A percentile compares a stretch with the other conserved stretches of the same genome.
Evolutionary conservation across 2,113 vertebrate genomes (phyloP).

Genomic region (Grantiella picta): DNA sequence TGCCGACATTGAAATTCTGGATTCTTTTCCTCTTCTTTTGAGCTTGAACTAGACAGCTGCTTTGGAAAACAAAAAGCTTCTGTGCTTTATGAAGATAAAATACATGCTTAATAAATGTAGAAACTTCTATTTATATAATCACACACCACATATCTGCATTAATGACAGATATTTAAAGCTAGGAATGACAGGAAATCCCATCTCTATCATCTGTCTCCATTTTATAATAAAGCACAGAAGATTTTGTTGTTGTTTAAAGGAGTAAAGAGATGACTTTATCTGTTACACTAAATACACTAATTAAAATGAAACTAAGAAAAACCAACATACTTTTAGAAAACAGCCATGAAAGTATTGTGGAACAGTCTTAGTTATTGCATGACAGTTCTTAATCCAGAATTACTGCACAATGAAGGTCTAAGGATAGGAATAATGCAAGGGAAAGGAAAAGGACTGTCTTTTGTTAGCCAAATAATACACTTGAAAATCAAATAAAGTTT

Average conservation of each 20-base stretch:
- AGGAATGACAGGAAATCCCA: neutral
- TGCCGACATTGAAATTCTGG: neutral
- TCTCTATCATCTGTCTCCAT: neutral
- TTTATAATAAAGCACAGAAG: neutral
- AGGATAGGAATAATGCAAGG: neutral
- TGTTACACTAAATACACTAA: neutral
- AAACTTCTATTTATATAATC: neutral
- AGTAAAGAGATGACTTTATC: neutral
- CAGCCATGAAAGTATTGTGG: neutral
- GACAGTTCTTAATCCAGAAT: neutral
- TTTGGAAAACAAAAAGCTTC: neutral
- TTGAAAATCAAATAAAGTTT: neutral
- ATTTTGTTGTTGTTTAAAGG: neutral
- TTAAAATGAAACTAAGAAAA: neutral
- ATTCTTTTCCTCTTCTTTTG: neutral
- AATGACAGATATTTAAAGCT: neutral
- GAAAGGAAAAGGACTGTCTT: neutral
- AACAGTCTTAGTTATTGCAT: neutral
- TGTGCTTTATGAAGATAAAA: neutral
- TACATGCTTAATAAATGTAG: neutral
- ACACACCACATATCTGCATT: neutral
- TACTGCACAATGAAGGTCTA: neutral
- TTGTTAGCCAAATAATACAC: neutral
- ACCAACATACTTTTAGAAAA: neutral
- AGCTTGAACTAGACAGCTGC: neutral